Evolutionary conservation across 2,797 vertebrate species (phyloP).

Genomic region (Prunella strophiata): DNA sequence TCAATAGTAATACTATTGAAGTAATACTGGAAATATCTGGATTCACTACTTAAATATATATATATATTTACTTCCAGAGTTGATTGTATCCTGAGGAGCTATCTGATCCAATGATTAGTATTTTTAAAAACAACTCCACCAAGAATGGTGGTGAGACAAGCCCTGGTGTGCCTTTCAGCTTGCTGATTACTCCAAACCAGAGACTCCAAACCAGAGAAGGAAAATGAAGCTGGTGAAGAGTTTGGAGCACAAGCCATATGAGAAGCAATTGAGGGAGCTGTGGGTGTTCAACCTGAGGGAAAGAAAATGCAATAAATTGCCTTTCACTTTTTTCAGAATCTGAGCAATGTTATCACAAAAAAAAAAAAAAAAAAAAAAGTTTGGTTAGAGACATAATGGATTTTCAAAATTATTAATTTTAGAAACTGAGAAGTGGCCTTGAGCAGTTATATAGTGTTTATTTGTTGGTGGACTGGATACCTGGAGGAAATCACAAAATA

Average conservation of each 20-base stretch:
- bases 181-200: neutral
- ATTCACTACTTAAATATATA: neutral
- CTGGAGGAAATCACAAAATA: neutral
- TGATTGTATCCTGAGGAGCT: neutral
- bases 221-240: neutral
- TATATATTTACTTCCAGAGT: neutral
- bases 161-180: neutral
- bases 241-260: neutral
- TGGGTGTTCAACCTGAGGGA: accelerated
- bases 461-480: neutral
- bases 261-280: neutral
- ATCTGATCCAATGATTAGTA: neutral
- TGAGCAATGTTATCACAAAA: neutral
- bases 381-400: neutral
- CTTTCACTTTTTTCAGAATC: neutral
- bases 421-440: neutral
- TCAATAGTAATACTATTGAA: no score
- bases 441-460: neutral
- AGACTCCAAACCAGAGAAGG: neutral
- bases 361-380: neutral
- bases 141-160: neutral
- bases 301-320: neutral
- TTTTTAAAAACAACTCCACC: neutral
- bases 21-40: neutral
- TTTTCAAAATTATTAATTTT: neutral